phyloP scores from a whole-genome alignment of 2,888 invertebrate genomes.

The Geotrupes spiniger region DNA sequence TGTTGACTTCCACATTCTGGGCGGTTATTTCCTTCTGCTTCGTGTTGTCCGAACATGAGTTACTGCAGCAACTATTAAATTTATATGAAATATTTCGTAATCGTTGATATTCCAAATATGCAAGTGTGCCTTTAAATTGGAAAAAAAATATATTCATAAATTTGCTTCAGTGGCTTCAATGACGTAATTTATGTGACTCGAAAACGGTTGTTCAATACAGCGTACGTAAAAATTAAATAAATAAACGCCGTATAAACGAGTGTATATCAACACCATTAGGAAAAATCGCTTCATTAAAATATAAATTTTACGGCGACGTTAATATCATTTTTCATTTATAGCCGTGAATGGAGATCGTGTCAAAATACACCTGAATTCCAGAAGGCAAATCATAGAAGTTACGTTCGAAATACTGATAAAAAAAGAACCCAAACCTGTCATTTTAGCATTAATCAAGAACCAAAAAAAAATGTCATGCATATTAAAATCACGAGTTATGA shows the following conservation, averaged over 20 bases:
- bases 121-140: too few relatives aligned
- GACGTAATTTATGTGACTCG: too few relatives aligned
- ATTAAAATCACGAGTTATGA: conserved; percentile 49
- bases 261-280: not conserved
- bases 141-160: too few relatives aligned
- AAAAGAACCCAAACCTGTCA: conserved; percentile 35
- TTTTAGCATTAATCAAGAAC: conserved; percentile 44
- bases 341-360: conserved; percentile 25
- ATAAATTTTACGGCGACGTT: conserved; percentile 21
- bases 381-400: conserved; percentile 32
- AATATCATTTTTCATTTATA: conserved; percentile 23
- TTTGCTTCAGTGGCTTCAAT: too few relatives aligned
- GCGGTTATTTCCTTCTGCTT: too few relatives aligned
- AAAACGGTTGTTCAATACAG: too few relatives aligned
- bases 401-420: conserved; percentile 14
- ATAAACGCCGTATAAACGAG: not conserved
- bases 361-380: conserved; percentile 33
- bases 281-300: conserved; percentile 14
- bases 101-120: too few relatives aligned
- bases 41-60: too few relatives aligned
- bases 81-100: too few relatives aligned
- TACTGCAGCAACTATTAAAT: too few relatives aligned
- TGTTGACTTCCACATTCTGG: too few relatives aligned
- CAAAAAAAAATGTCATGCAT: conserved; percentile 41
- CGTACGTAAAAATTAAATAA: too few relatives aligned